A percentile compares a stretch with the other conserved stretches of the same genome.
phyloP scores from a whole-genome alignment of 2,113 vertebrate species.

The Microcebus griseorufus region DNA sequence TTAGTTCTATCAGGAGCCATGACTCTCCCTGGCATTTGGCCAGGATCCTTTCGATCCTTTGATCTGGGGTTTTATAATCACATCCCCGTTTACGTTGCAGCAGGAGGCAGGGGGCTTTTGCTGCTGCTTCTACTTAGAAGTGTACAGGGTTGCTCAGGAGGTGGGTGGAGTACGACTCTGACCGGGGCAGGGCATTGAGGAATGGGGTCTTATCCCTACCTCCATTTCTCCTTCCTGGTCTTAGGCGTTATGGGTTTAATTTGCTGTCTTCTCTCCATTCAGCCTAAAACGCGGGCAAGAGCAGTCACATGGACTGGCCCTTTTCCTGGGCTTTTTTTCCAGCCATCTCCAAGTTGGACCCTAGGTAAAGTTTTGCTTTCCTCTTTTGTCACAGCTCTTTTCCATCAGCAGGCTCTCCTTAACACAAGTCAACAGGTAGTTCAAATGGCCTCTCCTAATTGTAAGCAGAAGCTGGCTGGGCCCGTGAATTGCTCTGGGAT shows the following conservation, averaged over 20 bases:
- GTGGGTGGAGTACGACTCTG: not conserved
- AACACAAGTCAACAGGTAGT: slow-evolving; percentile 77
- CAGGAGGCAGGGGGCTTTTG: slow-evolving; percentile 32
- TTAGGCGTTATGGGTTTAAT: not conserved
- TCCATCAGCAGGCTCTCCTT: slow-evolving; percentile 55
- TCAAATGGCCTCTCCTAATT: slow-evolving; percentile 74
- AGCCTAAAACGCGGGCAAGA: not conserved
- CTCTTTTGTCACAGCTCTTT: slow-evolving; percentile 60
- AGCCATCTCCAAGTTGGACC: not conserved
- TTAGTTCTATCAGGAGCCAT: slow-evolving; percentile 70
- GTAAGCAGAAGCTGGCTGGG: slow-evolving; percentile 72
- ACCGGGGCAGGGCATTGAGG: not conserved
- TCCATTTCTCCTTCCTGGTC: slow-evolving; percentile 25
- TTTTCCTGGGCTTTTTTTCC: not conserved
- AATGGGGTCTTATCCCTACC: not conserved
- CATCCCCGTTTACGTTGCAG: slow-evolving; percentile 5
- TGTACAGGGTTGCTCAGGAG: not conserved
- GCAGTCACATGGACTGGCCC: not conserved
- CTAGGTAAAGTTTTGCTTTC: not conserved
- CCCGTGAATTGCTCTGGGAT: slow-evolving; percentile 66
- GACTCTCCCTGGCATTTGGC: slow-evolving; percentile 70
- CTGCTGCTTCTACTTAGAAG: not conserved
- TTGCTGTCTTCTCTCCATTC: not conserved
- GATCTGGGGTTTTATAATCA: slow-evolving; percentile 70
- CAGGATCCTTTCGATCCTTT: slow-evolving; percentile 73